These are phyloP conservation scores for Beroe ovata DNA, from an alignment of 37 sponge, comb jelly and placozoan species.

Conservation along the genomic window DNA sequence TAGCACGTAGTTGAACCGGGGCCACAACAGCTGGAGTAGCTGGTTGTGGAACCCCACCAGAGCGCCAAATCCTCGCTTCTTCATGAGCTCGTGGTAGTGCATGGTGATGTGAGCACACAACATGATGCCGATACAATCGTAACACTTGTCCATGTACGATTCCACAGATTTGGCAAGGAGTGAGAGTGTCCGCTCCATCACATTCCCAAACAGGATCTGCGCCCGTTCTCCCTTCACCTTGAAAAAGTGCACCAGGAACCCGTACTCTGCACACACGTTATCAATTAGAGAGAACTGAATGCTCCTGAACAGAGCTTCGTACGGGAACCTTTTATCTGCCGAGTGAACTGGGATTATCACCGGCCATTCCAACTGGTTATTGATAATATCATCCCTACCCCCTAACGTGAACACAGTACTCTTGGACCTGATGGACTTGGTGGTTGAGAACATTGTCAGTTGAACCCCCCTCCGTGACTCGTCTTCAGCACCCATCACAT, in stretches of 20 bases:
- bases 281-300: slow-evolving; percentile 90
- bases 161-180: slow-evolving; percentile 70
- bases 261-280: slow-evolving; percentile 90
- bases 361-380: slow-evolving; percentile 93
- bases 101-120: slow-evolving; percentile 87
- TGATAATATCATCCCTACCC: slow-evolving; percentile 83
- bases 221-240: slow-evolving; percentile 73
- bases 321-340: slow-evolving; percentile 82
- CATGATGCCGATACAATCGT: slow-evolving; percentile 90
- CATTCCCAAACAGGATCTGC: slow-evolving; percentile 80
- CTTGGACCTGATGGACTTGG: slow-evolving; percentile 79
- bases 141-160: slow-evolving; percentile 75
- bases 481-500: slow-evolving; percentile 95
- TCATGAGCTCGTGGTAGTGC: slow-evolving; percentile 82
- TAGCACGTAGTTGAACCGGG: slow-evolving; percentile 80
- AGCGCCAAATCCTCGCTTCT: slow-evolving; percentile 64
- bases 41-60: slow-evolving; percentile 69
- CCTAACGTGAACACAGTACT: slow-evolving; percentile 94
- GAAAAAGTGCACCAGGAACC: slow-evolving; percentile 95
- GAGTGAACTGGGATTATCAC: slow-evolving; percentile 90
- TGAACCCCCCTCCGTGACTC: slow-evolving; percentile 73
- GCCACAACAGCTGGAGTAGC: slow-evolving; percentile 84
- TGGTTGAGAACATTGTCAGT: slow-evolving; percentile 73
- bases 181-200: slow-evolving; percentile 82
- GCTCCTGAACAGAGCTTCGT: slow-evolving; percentile 90